Conservation (phyloP, 1,140 invertebrate genomes). For the Cydia amplana region DNA sequence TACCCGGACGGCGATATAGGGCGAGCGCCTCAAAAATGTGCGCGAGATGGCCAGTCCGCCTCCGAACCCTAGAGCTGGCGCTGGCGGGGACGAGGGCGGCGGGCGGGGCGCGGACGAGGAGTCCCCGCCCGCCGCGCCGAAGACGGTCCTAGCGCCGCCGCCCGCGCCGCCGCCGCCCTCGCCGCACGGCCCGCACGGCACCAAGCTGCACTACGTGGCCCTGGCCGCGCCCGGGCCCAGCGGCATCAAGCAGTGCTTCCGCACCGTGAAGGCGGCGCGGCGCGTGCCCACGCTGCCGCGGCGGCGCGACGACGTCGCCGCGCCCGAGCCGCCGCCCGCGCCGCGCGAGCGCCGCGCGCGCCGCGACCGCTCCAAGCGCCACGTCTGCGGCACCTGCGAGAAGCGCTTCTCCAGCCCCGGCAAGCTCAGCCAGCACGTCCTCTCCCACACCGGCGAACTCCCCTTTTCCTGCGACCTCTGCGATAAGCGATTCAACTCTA, state of each 20-base stretch:
- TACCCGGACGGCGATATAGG: constrained; percentile 71
- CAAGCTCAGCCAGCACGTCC: constrained; percentile 82
- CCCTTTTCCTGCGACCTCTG: constrained; percentile 84
- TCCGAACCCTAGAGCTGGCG: constrained; percentile 76
- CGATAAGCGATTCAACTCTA: constrained; percentile 84
- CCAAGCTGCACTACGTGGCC: constrained; percentile 69
- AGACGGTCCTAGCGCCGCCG: constrained; percentile 72
- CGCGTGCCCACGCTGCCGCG: constrained; percentile 66
- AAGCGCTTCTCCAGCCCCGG: constrained; percentile 82
- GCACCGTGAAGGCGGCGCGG: constrained; percentile 71
- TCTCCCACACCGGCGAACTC: constrained; percentile 84
- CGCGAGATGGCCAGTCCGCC: constrained; percentile 79
- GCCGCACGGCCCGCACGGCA: constrained; percentile 70
- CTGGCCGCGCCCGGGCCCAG: constrained; percentile 67
- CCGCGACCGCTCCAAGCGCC: constrained; percentile 68
- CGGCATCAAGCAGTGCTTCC: constrained; percentile 74
- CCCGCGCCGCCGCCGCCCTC: constrained; percentile 39
- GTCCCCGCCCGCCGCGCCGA: constrained; percentile 72
- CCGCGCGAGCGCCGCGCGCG: constrained; percentile 49
- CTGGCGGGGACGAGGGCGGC: constrained; percentile 72
- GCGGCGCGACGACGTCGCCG: constrained; percentile 44
- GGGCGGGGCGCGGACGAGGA: constrained; percentile 68
- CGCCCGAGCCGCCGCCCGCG: constrained; percentile 37
- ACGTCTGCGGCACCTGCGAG: constrained; percentile 80
- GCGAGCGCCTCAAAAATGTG: constrained; percentile 76